Conservation (phyloP, 1,140 invertebrate genomes). For the Scaptomyza montana region DNA sequence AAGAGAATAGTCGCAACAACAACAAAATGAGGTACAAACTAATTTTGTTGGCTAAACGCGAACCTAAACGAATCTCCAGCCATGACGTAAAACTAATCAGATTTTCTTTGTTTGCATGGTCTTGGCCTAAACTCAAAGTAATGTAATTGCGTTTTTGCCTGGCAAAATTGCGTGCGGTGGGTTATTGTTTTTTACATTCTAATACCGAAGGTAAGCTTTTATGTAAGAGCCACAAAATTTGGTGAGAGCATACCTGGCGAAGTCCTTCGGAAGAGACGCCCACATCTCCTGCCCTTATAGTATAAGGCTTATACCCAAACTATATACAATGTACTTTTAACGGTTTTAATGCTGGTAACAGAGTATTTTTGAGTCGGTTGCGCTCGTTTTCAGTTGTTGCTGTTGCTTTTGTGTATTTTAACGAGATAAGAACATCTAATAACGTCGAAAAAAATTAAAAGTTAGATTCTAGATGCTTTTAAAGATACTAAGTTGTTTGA, state of each 20-base stretch:
- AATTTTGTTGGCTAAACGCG: constrained; percentile 59
- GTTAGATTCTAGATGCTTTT: not conserved
- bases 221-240: too few species aligned
- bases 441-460: not conserved
- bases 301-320: too few species aligned
- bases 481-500: not conserved
- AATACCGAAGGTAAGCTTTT: too few species aligned
- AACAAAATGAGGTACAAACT: constrained; percentile 31
- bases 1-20: constrained; percentile 1
- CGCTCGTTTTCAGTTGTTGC: too few species aligned
- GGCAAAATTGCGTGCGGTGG: constrained; percentile 5
- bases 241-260: too few species aligned
- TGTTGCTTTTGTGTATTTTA: too few species aligned
- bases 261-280: too few species aligned
- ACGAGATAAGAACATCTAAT: too few species aligned
- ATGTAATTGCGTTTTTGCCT: constrained; percentile 39
- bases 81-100: constrained; percentile 68
- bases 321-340: too few species aligned
- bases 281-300: too few species aligned
- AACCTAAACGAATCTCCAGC: constrained; percentile 32
- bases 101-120: constrained; percentile 22
- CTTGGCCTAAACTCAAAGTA: constrained; percentile 18
- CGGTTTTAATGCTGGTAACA: too few species aligned
- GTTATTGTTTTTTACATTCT: not conserved
- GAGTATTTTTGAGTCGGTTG: too few species aligned